Percentiles rank a stretch among this genome's conserved stretches.
Evolutionary conservation across 2,888 invertebrate species (phyloP).

Genomic region (Perithous albicinctus): DNA sequence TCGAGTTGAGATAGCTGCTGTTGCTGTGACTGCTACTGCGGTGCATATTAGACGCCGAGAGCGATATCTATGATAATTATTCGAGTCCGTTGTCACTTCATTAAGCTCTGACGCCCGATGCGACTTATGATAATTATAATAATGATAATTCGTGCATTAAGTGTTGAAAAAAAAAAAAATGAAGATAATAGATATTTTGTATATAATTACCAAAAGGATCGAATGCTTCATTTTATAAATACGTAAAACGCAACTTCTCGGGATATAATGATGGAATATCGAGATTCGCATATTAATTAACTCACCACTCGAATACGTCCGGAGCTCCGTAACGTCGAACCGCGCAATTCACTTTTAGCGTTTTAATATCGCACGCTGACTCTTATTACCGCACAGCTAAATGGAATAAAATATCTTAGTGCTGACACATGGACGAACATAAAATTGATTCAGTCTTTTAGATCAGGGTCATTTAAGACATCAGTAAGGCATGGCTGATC

Average conservation of each 20-base stretch:
- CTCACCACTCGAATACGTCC: neutral
- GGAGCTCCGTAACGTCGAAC: slow-evolving; percentile 12
- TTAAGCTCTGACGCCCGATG: slow-evolving; percentile 36
- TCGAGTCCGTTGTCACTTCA: slow-evolving; percentile 60
- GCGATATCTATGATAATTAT: slow-evolving; percentile 55
- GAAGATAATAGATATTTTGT: neutral
- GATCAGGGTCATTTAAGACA: too few relatives aligned
- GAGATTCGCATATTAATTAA: neutral
- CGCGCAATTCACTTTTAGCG: slow-evolving; percentile 6
- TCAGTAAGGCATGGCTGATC: too few relatives aligned
- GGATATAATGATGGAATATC: neutral
- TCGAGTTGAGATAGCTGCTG: slow-evolving; percentile 27
- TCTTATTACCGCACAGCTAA: neutral
- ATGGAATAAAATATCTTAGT: neutral
- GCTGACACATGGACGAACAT: neutral
- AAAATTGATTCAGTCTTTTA: too few relatives aligned
- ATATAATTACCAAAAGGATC: neutral
- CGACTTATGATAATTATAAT: slow-evolving; percentile 14
- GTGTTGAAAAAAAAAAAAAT: neutral
- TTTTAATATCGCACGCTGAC: neutral
- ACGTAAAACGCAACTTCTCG: neutral
- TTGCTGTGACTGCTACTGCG: slow-evolving; percentile 2
- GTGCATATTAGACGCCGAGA: slow-evolving; percentile 26
- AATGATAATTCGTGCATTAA: neutral
- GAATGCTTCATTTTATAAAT: neutral